These are phyloP conservation scores for Epiblema foenella DNA, from an alignment of 2,888 invertebrate species.

Conservation along the genomic window DNA sequence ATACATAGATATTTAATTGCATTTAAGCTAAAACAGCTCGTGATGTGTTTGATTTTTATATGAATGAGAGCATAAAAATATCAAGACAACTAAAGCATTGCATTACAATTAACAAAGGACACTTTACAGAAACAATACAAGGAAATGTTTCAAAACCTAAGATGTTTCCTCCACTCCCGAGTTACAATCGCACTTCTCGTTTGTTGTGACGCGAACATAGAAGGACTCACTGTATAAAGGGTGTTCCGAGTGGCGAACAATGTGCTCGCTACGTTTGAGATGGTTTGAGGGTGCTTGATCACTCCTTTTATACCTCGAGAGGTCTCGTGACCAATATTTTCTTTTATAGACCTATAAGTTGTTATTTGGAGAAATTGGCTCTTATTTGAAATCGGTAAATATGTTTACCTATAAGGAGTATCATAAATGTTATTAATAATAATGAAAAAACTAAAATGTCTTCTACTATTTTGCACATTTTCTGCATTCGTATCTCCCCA, in stretches of 20 bases:
- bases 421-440: too few relatives aligned
- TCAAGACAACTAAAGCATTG: neutral
- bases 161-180: conserved; percentile 19
- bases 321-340: conserved; percentile 22
- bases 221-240: conserved; percentile 21
- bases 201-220: conserved; percentile 33
- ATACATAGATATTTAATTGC: too few relatives aligned
- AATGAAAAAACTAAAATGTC: neutral
- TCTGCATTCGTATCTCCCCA: too few relatives aligned
- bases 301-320: conserved; percentile 26
- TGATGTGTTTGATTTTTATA: neutral
- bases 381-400: neutral
- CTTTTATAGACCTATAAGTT: neutral
- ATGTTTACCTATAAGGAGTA: neutral
- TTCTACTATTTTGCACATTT: too few relatives aligned
- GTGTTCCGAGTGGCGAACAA: conserved; percentile 58
- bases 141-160: conserved; percentile 19
- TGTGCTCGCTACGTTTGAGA: conserved; percentile 55
- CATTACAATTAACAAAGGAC: neutral
- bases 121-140: neutral
- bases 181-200: conserved; percentile 31
- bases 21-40: too few relatives aligned
- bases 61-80: neutral
- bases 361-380: neutral
- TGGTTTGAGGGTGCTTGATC: conserved; percentile 37